A percentile compares a stretch with the other conserved stretches of the same genome.
Evolutionary conservation across 2,797 vertebrate genomes (phyloP).

Genomic region (Eidolon dupreanum): DNA sequence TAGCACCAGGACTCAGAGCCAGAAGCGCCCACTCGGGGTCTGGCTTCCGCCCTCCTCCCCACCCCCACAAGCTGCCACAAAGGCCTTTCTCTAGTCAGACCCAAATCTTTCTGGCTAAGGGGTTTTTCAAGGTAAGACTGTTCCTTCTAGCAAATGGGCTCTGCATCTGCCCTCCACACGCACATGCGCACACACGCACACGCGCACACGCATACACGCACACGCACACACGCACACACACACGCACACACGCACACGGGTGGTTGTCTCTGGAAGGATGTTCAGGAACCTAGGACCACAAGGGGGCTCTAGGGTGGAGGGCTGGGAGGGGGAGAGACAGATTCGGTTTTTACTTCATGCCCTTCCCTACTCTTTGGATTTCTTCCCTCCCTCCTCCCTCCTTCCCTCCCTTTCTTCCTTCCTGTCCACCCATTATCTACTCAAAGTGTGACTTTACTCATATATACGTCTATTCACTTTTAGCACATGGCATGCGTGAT

Average conservation of each 20-base stretch:
- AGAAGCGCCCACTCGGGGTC: rapidly evolving
- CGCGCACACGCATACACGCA: not conserved
- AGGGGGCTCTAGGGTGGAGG: not conserved
- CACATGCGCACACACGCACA: rapidly evolving
- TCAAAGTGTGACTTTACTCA: not conserved
- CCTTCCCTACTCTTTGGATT: not conserved
- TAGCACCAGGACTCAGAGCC: rapidly evolving
- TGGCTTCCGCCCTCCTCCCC: not conserved
- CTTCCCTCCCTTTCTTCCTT: no score
- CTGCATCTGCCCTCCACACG: not conserved
- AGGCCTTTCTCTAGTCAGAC: not conserved
- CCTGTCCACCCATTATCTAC: not conserved
- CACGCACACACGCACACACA: not conserved
- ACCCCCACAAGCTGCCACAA: no score
- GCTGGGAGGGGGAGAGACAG: no score
- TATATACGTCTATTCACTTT: not conserved
- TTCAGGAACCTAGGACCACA: not conserved
- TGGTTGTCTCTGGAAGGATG: not conserved
- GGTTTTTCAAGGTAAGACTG: not conserved
- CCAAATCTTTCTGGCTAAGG: not conserved
- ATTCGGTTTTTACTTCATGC: not conserved
- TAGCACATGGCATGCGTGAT: not conserved
- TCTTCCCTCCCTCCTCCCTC: no score
- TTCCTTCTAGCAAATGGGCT: not conserved
- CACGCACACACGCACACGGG: no score